These are phyloP conservation scores for Daboia siamensis DNA, from an alignment of 2,113 vertebrate genomes.

Conservation along the genomic window DNA sequence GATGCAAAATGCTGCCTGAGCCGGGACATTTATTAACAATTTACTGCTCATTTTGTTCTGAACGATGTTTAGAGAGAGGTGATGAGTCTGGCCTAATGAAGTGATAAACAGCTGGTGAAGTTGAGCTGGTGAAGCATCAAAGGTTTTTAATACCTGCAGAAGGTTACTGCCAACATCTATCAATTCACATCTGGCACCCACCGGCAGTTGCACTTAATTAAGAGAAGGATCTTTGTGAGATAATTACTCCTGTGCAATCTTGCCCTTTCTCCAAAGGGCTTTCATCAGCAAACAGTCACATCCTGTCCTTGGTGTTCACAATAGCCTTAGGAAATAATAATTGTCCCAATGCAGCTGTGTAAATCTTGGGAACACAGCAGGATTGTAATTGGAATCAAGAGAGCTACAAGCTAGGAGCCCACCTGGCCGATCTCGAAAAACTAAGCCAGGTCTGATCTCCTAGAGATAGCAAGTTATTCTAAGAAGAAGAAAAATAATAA, in stretches of 20 bases:
- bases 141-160: not conserved
- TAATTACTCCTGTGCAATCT: not conserved
- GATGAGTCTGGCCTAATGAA: not conserved
- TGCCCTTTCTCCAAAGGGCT: not conserved
- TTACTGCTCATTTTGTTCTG: not conserved
- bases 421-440: not conserved
- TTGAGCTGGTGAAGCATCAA: not conserved
- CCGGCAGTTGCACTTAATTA: not conserved
- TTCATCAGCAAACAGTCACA: too few relatives aligned
- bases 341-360: not conserved
- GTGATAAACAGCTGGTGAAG: not conserved
- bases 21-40: not conserved
- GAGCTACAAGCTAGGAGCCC: not conserved
- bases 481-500: not conserved
- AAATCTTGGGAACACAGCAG: not conserved
- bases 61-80: slow-evolving; percentile 7
- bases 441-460: not conserved
- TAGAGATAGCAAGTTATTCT: not conserved
- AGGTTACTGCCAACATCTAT: not conserved
- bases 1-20: not conserved
- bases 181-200: not conserved
- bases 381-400: not conserved
- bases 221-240: not conserved
- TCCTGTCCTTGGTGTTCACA: not conserved
- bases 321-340: not conserved